Evolutionary conservation across 2,888 invertebrate species (phyloP).

Genomic region (Dasysyrphus albostriatus): DNA sequence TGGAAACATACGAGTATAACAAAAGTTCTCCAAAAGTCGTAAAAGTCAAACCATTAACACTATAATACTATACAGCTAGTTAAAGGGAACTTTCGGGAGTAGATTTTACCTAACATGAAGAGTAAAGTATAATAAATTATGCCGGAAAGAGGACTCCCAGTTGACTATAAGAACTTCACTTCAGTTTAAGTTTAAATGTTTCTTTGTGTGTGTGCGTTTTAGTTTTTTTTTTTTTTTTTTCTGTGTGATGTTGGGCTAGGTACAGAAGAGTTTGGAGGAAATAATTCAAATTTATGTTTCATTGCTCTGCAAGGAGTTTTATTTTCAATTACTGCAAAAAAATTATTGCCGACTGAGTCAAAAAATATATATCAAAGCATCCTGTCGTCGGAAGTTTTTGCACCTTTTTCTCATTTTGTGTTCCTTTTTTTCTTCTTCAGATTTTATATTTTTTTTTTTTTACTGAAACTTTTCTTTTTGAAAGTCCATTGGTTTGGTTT

Average conservation of each 20-base stretch:
- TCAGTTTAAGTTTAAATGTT: slow-evolving; percentile 33
- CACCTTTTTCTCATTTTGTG: slow-evolving; percentile 32
- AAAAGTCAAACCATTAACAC: slow-evolving; percentile 29
- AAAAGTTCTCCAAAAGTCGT: slow-evolving; percentile 15
- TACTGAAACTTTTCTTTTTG: slow-evolving; percentile 24
- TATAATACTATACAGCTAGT: slow-evolving; percentile 21
- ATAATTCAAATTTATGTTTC: slow-evolving; percentile 75
- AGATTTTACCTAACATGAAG: slow-evolving; percentile 62
- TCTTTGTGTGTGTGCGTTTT: slow-evolving; percentile 13
- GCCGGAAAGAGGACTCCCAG: slow-evolving; percentile 19
- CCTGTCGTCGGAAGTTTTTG: slow-evolving; percentile 56
- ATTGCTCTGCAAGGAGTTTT: slow-evolving; percentile 70
- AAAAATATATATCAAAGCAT: slow-evolving; percentile 67
- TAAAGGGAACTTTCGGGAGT: slow-evolving; percentile 36
- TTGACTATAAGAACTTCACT: slow-evolving; percentile 47
- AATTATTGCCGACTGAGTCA: slow-evolving; percentile 72
- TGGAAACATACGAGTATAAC: not conserved
- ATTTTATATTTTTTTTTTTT: not conserved
- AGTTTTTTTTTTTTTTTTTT: slow-evolving; percentile 9
- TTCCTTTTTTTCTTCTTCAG: not conserved
- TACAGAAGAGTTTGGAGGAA: slow-evolving; percentile 13
- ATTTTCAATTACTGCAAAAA: slow-evolving; percentile 72
- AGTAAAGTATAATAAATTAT: slow-evolving; percentile 68
- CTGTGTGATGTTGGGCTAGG: not conserved
- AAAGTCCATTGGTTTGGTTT: slow-evolving; percentile 17